These are phyloP conservation scores for Diabrotica virgifera DNA, from an alignment of 1,140 invertebrate species.

Conservation along the genomic window DNA sequence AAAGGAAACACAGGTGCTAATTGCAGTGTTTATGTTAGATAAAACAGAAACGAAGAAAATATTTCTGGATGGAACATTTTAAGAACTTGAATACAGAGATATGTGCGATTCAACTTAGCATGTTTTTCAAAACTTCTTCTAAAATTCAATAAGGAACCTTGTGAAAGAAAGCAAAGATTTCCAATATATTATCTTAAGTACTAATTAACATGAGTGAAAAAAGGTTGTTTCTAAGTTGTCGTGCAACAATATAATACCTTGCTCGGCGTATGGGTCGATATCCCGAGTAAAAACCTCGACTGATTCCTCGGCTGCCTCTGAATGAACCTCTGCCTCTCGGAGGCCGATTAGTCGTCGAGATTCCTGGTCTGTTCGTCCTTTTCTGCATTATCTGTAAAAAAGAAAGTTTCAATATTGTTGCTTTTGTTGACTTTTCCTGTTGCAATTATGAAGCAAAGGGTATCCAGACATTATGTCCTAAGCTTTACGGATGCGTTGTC, in stretches of 20 bases:
- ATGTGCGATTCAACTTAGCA: no score
- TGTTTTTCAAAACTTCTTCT: no score
- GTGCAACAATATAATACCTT: slow-evolving; percentile 51
- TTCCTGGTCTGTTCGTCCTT: slow-evolving; percentile 94
- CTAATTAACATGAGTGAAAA: background rate
- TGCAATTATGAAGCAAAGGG: no score
- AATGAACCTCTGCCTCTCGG: slow-evolving; percentile 69
- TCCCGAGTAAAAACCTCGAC: slow-evolving; percentile 64
- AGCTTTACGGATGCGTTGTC: no score
- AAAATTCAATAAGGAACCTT: no score
- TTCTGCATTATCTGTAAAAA: slow-evolving; percentile 84
- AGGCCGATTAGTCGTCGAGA: slow-evolving; percentile 91
- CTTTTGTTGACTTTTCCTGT: background rate
- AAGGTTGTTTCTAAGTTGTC: slow-evolving; percentile 30
- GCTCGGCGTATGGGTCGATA: slow-evolving; percentile 69
- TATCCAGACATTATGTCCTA: no score
- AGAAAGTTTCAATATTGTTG: slow-evolving; percentile 7
- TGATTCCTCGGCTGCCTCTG: slow-evolving; percentile 59
- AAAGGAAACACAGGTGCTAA: no score
- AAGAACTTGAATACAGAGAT: no score
- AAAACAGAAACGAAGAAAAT: no score
- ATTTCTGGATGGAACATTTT: no score
- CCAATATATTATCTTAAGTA: background rate
- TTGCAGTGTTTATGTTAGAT: no score
- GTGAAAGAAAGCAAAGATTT: background rate